Conservation (phyloP, 2,888 invertebrate species). For the Epsilonema sp. region DNA sequence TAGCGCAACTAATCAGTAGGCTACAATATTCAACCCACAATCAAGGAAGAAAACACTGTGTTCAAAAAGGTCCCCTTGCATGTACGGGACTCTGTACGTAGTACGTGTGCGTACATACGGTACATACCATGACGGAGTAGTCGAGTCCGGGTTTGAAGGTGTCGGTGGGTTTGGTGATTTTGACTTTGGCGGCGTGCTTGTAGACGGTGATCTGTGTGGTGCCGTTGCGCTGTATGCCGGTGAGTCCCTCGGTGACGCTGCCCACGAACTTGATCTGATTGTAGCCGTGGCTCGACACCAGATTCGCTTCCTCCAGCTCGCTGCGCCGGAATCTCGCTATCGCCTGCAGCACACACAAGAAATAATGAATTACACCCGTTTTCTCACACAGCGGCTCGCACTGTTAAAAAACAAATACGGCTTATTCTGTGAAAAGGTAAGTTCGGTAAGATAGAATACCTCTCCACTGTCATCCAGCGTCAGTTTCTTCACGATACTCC, state of each 20-base stretch:
- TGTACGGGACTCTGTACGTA: no score
- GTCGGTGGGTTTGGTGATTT: constrained; percentile 56
- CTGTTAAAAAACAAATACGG: no score
- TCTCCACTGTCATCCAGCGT: background rate
- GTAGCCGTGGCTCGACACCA: constrained; percentile 53
- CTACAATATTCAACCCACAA: no score
- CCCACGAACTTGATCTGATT: constrained; percentile 64
- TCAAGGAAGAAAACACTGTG: no score
- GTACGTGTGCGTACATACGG: no score
- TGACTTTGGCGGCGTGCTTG: constrained; percentile 52
- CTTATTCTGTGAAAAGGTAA: no score
- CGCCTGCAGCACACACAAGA: no score
- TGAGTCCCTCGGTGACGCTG: constrained; percentile 68
- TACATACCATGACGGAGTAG: constrained; percentile 50
- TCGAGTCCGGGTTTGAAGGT: constrained; percentile 71
- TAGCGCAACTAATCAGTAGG: no score
- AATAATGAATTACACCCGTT: background rate
- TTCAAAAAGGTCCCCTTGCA: no score
- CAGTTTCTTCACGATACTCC: background rate
- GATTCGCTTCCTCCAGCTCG: constrained; percentile 10
- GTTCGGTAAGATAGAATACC: constrained; percentile 15
- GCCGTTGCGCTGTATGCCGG: constrained; percentile 33
- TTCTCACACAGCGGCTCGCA: no score
- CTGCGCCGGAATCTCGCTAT: constrained; percentile 2
- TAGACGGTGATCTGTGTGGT: constrained; percentile 46